Conservation (phyloP, 1,140 invertebrate genomes). For the Cotesia typhae region DNA sequence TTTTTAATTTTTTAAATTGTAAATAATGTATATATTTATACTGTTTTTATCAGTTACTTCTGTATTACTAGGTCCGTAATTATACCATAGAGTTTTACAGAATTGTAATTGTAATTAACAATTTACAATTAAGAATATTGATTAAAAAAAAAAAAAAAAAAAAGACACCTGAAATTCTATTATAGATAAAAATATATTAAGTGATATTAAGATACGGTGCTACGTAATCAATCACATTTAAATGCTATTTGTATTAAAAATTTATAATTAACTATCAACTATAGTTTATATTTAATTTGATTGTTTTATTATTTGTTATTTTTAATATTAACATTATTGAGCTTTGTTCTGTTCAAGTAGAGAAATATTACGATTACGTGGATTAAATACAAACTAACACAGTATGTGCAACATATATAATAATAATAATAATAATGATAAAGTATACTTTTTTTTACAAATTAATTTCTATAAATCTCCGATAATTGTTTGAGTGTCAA, state of each 20-base stretch:
- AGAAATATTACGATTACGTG: too few relatives aligned
- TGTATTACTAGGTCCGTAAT: neutral
- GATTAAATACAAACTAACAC: too few relatives aligned
- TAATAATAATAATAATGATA: too few relatives aligned
- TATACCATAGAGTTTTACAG: slow-evolving; percentile 7
- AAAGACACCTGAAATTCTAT: slow-evolving; percentile 24
- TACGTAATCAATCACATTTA: slow-evolving; percentile 41
- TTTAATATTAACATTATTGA: too few relatives aligned
- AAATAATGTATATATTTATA: slow-evolving; percentile 41
- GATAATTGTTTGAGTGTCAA: too few relatives aligned
- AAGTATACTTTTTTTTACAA: too few relatives aligned
- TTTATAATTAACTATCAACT: slow-evolving; percentile 22
- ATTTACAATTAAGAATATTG: neutral
- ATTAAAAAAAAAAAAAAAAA: slow-evolving; percentile 21
- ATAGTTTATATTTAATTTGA: neutral
- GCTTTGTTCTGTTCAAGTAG: too few relatives aligned
- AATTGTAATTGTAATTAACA: neutral
- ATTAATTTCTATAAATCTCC: too few relatives aligned
- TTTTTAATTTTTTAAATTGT: slow-evolving; percentile 29
- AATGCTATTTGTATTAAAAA: slow-evolving; percentile 28
- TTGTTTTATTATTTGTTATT: neutral
- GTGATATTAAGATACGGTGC: slow-evolving; percentile 53
- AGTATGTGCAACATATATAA: too few relatives aligned
- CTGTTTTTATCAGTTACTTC: slow-evolving; percentile 21
- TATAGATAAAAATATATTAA: slow-evolving; percentile 28